These are phyloP conservation scores for Phyllotreta striolata DNA, from an alignment of 2,888 invertebrate species.

Conservation along the genomic window DNA sequence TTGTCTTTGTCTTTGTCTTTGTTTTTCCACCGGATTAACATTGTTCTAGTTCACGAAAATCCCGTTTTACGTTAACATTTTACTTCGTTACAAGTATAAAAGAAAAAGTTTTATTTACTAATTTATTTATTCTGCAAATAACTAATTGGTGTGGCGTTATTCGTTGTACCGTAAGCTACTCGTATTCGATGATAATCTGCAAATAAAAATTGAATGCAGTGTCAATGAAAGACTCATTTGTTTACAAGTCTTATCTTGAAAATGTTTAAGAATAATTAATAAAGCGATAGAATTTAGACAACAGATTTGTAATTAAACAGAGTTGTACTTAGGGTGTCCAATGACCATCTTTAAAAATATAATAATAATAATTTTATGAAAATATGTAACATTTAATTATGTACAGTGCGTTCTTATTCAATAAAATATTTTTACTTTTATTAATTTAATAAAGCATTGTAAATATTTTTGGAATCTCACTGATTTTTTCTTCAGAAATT, in stretches of 20 bases:
- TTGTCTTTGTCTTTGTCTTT: constrained; percentile 81
- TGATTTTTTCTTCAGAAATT: too few relatives aligned
- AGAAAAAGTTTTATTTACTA: constrained; percentile 3
- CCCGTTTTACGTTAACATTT: constrained; percentile 10
- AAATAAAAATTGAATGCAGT: constrained; percentile 10
- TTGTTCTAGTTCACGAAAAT: constrained; percentile 50
- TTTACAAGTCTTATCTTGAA: constrained; percentile 3
- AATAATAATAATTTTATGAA: too few relatives aligned
- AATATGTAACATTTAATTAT: too few relatives aligned
- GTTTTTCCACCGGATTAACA: constrained; percentile 87
- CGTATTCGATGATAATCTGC: constrained; percentile 4
- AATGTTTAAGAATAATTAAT: constrained; percentile 1
- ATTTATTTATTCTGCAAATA: background rate
- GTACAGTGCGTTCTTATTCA: too few relatives aligned
- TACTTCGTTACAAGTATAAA: background rate
- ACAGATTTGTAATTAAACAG: background rate
- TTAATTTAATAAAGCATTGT: too few relatives aligned
- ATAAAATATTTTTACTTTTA: too few relatives aligned
- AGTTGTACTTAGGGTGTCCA: too few relatives aligned
- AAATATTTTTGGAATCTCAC: too few relatives aligned
- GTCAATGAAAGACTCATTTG: constrained; percentile 14
- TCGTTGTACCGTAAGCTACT: constrained; percentile 6
- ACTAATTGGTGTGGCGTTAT: background rate
- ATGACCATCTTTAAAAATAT: too few relatives aligned
- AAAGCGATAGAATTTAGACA: background rate